Base-by-base conservation (phyloP, 1,140 invertebrate genomes). In the Cardiocondyla obscurior region DNA sequence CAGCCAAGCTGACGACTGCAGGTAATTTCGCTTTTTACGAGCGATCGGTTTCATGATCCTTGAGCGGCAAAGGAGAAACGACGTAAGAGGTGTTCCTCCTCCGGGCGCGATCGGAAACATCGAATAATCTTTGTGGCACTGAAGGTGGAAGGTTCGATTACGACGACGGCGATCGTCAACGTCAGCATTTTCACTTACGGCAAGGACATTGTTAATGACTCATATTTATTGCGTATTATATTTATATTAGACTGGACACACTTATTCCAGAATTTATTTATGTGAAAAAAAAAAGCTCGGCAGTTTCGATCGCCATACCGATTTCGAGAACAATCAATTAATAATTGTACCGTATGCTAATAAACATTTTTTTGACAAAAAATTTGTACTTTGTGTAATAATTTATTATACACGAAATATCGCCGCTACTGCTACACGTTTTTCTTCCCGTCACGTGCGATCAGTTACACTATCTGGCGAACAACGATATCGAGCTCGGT, bases 131-230 rank as follows among this genome's bases (percentile, higher is more conserved):
- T 55, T 77, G 73, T 76, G 44, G 28, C 51, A 55, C 36, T 57
- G 51, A 57, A 73, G 51, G 69, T 36, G 69, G 60, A 49, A 55
- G 42, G 30, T 33, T 1, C 36, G 62, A 65, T 44, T 65, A 65
- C 22, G n/a, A 42, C n/a, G 36, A 33, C 49, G 25, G 51, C 67
- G 36, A 55, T 81, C 81, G 76, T 81, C 74, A 67, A 67, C 44
- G 65, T 14, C n/a, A 60, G 28, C 44, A 87, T 92, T 92, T 92
- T 91, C 89, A 85, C 87, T 86, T 84, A 60, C n/a, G 39, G 57
- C 89, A 91, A 91, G 90, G 91, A 88, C 91, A 86, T 64, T 65
- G 55, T 62, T 39, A 72, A 72, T 72, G 33, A 39, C 51, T 39
- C 33, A 25, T 28, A 57, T 72, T 72, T 57, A 55, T 72, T 28